Percentiles rank a stretch among this genome's conserved stretches.
Evolutionary conservation across 1,140 invertebrate genomes (phyloP).

Genomic region (Chionoecetes opilio): DNA sequence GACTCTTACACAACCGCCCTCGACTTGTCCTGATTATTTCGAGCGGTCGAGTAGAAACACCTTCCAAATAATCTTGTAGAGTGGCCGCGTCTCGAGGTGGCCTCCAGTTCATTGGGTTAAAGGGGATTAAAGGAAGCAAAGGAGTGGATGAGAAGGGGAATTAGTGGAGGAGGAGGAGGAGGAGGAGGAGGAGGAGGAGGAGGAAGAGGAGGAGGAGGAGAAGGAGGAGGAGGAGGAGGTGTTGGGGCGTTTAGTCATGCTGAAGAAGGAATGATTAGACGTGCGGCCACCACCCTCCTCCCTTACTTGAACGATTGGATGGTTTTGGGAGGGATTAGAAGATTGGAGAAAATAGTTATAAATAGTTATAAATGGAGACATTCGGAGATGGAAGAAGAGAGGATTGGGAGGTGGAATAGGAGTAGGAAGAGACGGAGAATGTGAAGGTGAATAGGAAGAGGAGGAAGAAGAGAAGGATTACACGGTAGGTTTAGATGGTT

Average conservation of each 20-base stretch:
- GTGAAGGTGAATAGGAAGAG: too few relatives aligned
- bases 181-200: too few relatives aligned
- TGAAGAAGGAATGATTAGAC: not conserved
- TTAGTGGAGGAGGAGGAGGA: not conserved
- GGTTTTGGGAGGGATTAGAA: not conserved
- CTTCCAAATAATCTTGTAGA: not conserved
- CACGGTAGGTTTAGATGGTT: not conserved
- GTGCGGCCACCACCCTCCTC: too few relatives aligned
- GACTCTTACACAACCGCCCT: not conserved
- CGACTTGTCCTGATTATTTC: not conserved
- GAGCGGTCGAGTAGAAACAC: not conserved
- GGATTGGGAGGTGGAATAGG: too few relatives aligned
- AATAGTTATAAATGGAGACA: too few relatives aligned
- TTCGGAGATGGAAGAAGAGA: too few relatives aligned
- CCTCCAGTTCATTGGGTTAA: not conserved
- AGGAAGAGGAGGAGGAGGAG: too few relatives aligned
- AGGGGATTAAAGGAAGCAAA: not conserved
- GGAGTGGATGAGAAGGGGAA: not conserved
- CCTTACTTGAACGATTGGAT: not conserved
- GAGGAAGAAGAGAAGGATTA: not conserved
- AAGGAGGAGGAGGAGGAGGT: slow-evolving; percentile 33
- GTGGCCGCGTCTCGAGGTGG: not conserved
- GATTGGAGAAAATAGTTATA: too few relatives aligned
- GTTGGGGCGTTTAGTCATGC: not conserved
- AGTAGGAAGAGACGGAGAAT: too few relatives aligned